Evolutionary conservation across 2,113 vertebrate genomes (phyloP).

Genomic region (Mustela lutreola): DNA sequence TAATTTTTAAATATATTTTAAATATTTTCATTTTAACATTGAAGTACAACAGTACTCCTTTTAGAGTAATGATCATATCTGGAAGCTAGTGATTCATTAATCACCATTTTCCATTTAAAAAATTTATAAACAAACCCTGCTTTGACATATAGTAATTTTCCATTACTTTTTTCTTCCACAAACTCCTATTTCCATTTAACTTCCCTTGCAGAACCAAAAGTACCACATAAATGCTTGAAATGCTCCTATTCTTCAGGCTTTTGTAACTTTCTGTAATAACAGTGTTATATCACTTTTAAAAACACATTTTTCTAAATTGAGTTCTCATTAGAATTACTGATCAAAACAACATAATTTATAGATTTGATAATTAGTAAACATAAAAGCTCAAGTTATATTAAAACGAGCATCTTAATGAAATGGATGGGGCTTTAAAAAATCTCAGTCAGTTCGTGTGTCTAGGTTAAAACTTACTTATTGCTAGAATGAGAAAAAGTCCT

Average conservation of each 20-base stretch:
- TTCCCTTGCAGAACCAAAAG: constrained; percentile 22
- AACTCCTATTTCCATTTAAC: background rate
- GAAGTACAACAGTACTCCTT: background rate
- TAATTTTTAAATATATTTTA: constrained; percentile 18
- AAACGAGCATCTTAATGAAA: background rate
- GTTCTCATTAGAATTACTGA: constrained; percentile 33
- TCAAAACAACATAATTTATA: constrained; percentile 26
- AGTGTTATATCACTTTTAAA: constrained; percentile 22
- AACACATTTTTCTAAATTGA: background rate
- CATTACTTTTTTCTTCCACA: background rate
- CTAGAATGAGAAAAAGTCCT: background rate
- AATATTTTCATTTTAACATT: background rate
- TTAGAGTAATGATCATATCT: background rate
- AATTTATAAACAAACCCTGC: background rate
- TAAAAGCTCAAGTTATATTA: constrained; percentile 9
- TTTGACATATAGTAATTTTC: background rate
- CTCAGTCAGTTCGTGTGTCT: background rate
- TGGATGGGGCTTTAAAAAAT: background rate
- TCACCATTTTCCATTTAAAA: background rate
- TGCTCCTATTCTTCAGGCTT: background rate
- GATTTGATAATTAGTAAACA: background rate
- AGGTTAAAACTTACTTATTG: background rate
- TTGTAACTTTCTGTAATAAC: background rate
- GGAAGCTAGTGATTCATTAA: background rate
- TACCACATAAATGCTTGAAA: background rate